Percentiles rank a stretch among this genome's conserved stretches.
Conservation (phyloP, 2,113 vertebrate species). For the Neoarius graeffei region DNA sequence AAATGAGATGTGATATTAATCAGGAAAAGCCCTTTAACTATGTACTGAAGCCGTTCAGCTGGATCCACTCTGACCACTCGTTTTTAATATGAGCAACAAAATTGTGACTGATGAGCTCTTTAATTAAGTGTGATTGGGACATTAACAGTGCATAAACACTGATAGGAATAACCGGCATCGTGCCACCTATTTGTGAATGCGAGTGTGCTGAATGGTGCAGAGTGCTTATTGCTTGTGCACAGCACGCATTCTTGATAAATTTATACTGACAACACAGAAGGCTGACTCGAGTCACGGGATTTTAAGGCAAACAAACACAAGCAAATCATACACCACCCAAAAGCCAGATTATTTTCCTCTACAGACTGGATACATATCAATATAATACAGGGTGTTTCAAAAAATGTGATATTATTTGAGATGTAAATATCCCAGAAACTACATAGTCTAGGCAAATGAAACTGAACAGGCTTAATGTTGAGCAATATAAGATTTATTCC, state of each 20-base stretch:
- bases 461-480: too few species aligned
- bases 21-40: conserved; percentile 4
- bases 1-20: conserved; percentile 12
- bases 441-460: too few species aligned
- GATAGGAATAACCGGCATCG: conserved; percentile 35
- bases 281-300: conserved; percentile 31
- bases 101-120: conserved; percentile 37
- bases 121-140: conserved; percentile 45
- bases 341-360: neutral
- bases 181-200: neutral
- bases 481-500: too few species aligned
- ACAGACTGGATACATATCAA: neutral
- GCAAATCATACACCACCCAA: conserved; percentile 4
- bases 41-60: neutral
- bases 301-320: conserved; percentile 16
- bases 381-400: neutral
- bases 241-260: conserved; percentile 10
- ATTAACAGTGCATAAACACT: conserved; percentile 43
- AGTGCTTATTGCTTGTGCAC: neutral
- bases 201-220: neutral
- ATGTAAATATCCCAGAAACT: too few species aligned
- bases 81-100: neutral
- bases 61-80: conserved; percentile 2
- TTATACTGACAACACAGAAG: conserved; percentile 40
- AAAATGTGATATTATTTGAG: too few species aligned